These are phyloP conservation scores for Rhorus exstirpatorius DNA, from an alignment of 2,888 invertebrate genomes.

Conservation along the genomic window DNA sequence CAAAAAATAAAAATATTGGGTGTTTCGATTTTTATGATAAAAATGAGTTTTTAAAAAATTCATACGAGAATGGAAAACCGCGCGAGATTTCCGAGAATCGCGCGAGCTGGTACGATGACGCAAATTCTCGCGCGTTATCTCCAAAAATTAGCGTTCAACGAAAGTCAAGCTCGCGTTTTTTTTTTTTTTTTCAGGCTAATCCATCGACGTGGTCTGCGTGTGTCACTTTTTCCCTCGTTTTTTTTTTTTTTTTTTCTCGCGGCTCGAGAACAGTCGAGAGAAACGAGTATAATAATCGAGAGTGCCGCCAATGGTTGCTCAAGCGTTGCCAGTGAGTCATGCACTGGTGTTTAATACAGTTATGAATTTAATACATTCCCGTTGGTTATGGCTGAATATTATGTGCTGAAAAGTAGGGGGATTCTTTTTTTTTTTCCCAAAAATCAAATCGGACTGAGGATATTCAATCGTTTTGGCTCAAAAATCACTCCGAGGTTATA, in stretches of 20 bases:
- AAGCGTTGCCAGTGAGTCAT: conserved; percentile 38
- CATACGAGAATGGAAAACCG: conserved; percentile 22
- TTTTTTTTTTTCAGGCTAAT: conserved; percentile 45
- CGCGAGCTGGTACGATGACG: conserved; percentile 57
- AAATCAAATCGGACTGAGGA: background rate
- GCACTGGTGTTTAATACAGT: conserved; percentile 37
- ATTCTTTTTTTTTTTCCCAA: background rate
- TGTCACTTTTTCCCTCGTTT: conserved; percentile 26
- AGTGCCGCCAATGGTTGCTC: conserved; percentile 52
- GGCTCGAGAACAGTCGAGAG: conserved; percentile 10
- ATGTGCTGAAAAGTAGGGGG: background rate
- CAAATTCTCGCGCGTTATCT: conserved; percentile 68
- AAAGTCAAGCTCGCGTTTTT: conserved; percentile 59
- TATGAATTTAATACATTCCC: conserved; percentile 16
- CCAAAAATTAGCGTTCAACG: conserved; percentile 68
- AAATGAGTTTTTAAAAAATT: conserved; percentile 29
- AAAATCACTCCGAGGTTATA: background rate
- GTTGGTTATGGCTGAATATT: background rate
- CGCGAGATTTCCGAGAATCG: conserved; percentile 47
- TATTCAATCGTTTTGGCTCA: background rate
- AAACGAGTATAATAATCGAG: conserved; percentile 21
- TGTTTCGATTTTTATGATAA: conserved; percentile 11
- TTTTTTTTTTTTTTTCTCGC: background rate
- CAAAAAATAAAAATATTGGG: too few relatives aligned
- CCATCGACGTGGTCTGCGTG: conserved; percentile 33